A percentile compares a stretch with the other conserved stretches of the same genome.
Evolutionary conservation across 64 coral and sea anemone genomes (phyloP).

Genomic region (Montipora efflorescens): DNA sequence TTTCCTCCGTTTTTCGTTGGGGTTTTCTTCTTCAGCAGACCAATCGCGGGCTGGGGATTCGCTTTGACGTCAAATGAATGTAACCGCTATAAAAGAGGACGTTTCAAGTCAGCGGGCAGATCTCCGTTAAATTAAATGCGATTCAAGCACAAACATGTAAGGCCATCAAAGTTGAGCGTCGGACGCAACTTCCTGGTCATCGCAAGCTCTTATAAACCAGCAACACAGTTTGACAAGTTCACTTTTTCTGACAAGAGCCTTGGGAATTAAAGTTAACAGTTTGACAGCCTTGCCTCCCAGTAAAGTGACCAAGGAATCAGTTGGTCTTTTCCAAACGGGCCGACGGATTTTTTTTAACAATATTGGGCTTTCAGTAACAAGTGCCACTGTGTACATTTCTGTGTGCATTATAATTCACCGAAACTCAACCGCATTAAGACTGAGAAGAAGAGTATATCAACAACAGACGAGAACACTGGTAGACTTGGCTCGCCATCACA

Average conservation of each 20-base stretch:
- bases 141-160: background rate
- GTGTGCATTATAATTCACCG: background rate
- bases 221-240: background rate
- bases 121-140: slow-evolving; percentile 38
- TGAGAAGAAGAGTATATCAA: background rate
- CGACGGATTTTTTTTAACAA: background rate
- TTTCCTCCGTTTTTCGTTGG: slow-evolving; percentile 26
- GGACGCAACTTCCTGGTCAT: background rate
- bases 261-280: background rate
- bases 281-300: background rate
- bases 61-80: slow-evolving; percentile 27
- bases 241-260: background rate
- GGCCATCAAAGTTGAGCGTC: background rate
- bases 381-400: background rate
- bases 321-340: background rate
- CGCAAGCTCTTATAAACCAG: background rate
- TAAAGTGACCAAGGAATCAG: too few species aligned
- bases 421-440: background rate
- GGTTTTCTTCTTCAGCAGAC: background rate
- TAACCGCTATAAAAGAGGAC: slow-evolving; percentile 7
- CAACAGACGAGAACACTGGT: background rate
- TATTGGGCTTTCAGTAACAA: slow-evolving; percentile 13
- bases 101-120: background rate
- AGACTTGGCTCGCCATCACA: too few species aligned
- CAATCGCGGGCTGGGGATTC: slow-evolving; percentile 27